Evolutionary conservation across 1,140 invertebrate genomes (phyloP).

Genomic region (Aleiodes sp.): DNA sequence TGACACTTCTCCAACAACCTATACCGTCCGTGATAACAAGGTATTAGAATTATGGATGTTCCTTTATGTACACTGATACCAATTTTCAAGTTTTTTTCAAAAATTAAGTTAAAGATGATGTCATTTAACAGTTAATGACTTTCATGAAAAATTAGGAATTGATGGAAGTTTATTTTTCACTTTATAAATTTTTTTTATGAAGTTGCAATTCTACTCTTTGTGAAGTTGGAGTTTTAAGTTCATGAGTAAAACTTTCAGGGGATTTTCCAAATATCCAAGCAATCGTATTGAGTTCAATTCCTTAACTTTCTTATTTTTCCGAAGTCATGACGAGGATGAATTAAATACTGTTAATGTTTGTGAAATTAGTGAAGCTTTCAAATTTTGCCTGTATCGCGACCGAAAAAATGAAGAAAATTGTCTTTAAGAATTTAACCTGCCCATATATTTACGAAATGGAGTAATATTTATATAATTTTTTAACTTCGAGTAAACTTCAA

Average conservation of each 20-base stretch:
- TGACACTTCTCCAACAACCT: slow-evolving; percentile 50
- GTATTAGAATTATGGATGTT: slow-evolving; percentile 33
- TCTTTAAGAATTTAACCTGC: neutral
- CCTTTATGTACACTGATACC: slow-evolving; percentile 6
- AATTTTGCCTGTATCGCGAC: neutral
- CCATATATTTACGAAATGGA: neutral
- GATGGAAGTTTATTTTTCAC: too few relatives aligned
- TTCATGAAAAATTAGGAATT: too few relatives aligned
- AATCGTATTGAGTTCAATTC: neutral
- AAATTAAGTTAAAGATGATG: slow-evolving; percentile 7
- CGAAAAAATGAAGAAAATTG: neutral
- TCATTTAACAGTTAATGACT: too few relatives aligned
- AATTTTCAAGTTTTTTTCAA: too few relatives aligned
- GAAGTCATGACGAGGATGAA: slow-evolving; percentile 1
- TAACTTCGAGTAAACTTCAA: too few relatives aligned
- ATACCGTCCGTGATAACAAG: slow-evolving; percentile 37
- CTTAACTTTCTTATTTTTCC: too few relatives aligned
- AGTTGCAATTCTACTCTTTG: too few relatives aligned
- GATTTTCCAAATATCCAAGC: too few relatives aligned
- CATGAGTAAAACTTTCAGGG: too few relatives aligned
- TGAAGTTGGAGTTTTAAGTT: too few relatives aligned
- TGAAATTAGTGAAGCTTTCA: neutral
- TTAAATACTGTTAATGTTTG: neutral
- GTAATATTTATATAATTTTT: neutral
- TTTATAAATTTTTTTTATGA: too few relatives aligned